Conservation (phyloP, 2,797 vertebrate genomes). For the Paedocypris micromegethes region DNA sequence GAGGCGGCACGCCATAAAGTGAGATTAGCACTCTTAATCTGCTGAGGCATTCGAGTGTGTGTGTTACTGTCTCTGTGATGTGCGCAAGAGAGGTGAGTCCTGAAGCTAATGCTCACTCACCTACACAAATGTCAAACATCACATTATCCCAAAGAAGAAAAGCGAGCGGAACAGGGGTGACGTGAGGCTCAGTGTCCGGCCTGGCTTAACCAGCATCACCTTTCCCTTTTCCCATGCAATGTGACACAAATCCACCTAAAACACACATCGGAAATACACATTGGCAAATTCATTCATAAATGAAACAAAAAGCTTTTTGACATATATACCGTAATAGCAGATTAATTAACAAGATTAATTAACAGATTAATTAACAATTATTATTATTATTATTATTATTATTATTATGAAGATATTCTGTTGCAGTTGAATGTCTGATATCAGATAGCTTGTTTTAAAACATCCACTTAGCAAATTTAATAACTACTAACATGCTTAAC, state of each 20-base stretch:
- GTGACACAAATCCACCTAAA: slow-evolving; percentile 9
- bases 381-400: too few species aligned
- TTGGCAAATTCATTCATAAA: too few species aligned
- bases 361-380: too few species aligned
- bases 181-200: slow-evolving; percentile 15
- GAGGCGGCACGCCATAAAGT: slow-evolving; percentile 22
- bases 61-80: slow-evolving; percentile 17
- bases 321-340: too few species aligned
- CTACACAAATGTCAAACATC: slow-evolving; percentile 21
- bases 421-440: too few species aligned
- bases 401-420: too few species aligned
- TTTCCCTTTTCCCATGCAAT: neutral
- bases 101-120: slow-evolving; percentile 18
- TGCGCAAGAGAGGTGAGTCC: slow-evolving; percentile 8
- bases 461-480: too few species aligned
- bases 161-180: slow-evolving; percentile 3
- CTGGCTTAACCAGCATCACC: neutral
- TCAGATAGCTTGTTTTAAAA: too few species aligned
- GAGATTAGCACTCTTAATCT: slow-evolving; percentile 36
- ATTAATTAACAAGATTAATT: too few species aligned
- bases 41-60: slow-evolving; percentile 26
- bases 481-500: too few species aligned
- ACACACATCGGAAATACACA: neutral
- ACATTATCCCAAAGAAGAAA: slow-evolving; percentile 4
- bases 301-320: too few species aligned